Evolutionary conservation across 2,113 vertebrate genomes (phyloP), one percentile per base, ranked within the genome.

Genomic region (Synchiropus splendidus): DNA sequence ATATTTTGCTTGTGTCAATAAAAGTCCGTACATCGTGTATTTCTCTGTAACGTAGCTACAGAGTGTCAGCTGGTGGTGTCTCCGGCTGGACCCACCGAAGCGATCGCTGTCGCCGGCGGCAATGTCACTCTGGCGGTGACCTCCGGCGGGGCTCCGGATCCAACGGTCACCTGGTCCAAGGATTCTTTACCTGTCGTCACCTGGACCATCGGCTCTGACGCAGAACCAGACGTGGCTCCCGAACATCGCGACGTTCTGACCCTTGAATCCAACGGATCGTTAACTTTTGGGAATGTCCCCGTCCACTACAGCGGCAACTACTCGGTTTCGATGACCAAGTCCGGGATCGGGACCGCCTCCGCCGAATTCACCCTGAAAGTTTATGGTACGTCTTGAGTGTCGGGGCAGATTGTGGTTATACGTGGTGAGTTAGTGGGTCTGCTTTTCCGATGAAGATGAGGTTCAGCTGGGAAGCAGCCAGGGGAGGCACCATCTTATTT

Each of bases 351-450:
- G 1, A 45, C 10, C 15, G 41, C 16, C 2, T 51, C 9, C 1
- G 11, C 42, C 8, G 39, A 14, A 6, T 81, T 85, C 45, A 68
- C 18, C 6, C 65, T 87, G 1, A 61, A 13, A 2, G 70, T 87
- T 6, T 85, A 67, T 51, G 77, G 85, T 87, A 37, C 83, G 85
- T 62, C 33, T 27, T 27, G n/a, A 4, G 13, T 10, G 18, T 10
- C 10, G 17, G 12, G 16, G 17, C 11, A 21, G 27, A 40, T 2
- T 1, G 18, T 21, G 18, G n/a, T 6, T n/a, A 18, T 12, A n/a
- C 12, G 6, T 40, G 13, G 2, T 9, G 9, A 9, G 8, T 15
- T 10, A 14, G 10, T n/a, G n/a, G n/a, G n/a, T n/a, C n/a, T n/a
- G n/a, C n/a, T n/a, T n/a, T n/a, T n/a, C n/a, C n/a, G n/a, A n/a